phyloP scores from a whole-genome alignment of 2,113 vertebrate genomes.

The Sterna hirundo region DNA sequence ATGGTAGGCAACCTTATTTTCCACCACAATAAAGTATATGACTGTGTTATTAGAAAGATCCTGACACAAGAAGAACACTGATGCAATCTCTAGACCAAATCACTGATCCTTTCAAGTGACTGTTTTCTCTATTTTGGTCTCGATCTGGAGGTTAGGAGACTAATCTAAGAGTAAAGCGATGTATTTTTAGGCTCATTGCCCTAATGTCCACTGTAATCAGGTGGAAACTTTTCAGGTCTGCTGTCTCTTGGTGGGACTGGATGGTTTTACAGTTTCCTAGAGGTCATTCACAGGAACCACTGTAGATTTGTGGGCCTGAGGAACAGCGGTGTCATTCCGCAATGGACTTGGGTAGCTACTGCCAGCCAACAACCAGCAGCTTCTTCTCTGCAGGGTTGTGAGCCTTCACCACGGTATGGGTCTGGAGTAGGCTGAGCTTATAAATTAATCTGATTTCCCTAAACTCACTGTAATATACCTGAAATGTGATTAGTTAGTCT shows the following conservation, averaged over 20 bases:
- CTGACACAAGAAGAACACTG: neutral
- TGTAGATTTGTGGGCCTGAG: neutral
- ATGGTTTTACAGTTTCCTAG: neutral
- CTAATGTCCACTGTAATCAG: neutral
- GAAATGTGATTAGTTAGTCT: neutral
- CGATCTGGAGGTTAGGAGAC: neutral
- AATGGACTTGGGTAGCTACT: neutral
- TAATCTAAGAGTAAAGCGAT: neutral
- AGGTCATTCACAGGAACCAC: neutral
- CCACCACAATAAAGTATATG: neutral
- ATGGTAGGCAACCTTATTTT: neutral
- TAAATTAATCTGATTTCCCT: neutral
- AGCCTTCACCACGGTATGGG: neutral
- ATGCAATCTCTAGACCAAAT: neutral
- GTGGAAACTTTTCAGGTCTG: neutral
- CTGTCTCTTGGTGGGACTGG: neutral
- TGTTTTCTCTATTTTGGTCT: neutral
- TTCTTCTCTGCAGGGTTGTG: neutral
- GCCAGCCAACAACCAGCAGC: neutral
- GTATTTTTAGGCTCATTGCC: neutral
- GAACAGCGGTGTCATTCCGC: neutral
- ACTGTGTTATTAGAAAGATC: neutral
- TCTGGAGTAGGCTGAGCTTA: neutral
- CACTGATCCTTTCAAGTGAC: neutral
- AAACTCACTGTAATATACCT: neutral